A percentile compares a stretch with the other conserved stretches of the same genome.
phyloP scores from a whole-genome alignment of 53 echinoderm and acorn worm species.

The Arbacia lixula region DNA sequence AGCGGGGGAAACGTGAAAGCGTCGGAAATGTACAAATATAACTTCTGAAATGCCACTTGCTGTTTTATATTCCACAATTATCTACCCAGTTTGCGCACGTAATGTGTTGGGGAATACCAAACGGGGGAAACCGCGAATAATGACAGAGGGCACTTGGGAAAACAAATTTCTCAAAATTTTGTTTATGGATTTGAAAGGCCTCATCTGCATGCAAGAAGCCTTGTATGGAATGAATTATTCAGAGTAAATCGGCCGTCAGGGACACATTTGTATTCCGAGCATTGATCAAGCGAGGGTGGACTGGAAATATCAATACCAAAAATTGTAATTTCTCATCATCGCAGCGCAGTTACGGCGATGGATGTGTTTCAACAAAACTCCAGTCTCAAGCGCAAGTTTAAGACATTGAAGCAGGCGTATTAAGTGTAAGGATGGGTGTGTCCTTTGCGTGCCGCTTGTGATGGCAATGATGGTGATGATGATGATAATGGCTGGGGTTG shows the following conservation, averaged over 20 bases:
- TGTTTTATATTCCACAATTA: too few species aligned
- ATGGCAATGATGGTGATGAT: background rate
- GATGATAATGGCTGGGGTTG: background rate
- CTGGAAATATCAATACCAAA: slow-evolving; percentile 18
- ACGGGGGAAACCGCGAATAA: too few species aligned
- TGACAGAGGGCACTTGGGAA: too few species aligned
- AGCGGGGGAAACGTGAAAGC: too few species aligned
- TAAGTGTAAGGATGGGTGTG: too few species aligned
- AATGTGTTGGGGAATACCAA: too few species aligned
- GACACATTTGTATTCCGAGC: slow-evolving; percentile 36
- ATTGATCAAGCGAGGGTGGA: slow-evolving; percentile 35
- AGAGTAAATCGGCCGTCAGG: background rate
- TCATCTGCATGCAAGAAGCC: slow-evolving; percentile 26
- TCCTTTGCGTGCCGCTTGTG: background rate
- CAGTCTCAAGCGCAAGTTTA: too few species aligned
- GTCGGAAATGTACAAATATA: too few species aligned
- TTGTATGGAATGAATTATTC: slow-evolving; percentile 37
- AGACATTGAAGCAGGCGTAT: too few species aligned
- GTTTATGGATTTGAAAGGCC: slow-evolving; percentile 2
- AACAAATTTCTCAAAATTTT: background rate
- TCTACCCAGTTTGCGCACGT: too few species aligned
- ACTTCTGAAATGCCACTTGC: too few species aligned
- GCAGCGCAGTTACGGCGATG: background rate
- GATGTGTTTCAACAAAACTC: too few species aligned
- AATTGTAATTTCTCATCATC: background rate